Evolutionary conservation across 2,797 vertebrate species (phyloP), one percentile per base, ranked within the genome.

Genomic region (Stomatorhinus walkeri): DNA sequence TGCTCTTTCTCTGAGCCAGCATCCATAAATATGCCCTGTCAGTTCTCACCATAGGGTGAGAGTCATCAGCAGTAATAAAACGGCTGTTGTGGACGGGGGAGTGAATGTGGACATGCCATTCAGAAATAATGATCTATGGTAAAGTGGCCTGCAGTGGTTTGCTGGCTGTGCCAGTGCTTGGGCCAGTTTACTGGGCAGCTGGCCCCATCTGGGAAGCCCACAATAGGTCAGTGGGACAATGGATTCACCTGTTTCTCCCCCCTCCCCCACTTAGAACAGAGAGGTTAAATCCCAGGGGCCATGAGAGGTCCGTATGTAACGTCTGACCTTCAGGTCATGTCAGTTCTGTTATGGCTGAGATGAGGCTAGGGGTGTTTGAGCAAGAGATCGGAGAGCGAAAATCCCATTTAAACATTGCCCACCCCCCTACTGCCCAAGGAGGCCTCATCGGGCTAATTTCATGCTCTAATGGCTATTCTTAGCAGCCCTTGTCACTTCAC

Each of bases 401-500:
- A 85, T 49, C 40, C 36, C 9, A 6, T 49, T 51, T n/a, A 85
- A 51, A 85, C 28, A 51, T 24, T 22, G 2, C n/a, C 83, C n/a
- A 24, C n/a, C 68, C 61, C 79, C 19, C 19, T 22, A 6, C 83
- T 83, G 43, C 8, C 46, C 7, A 22, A 84, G 19, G 28, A 84
- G 46, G 76, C 81, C 46, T 46, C 46, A 10, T 49, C 8, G 22
- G 64, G 12, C 52, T 3, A 68, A 56, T 85, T 85, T 85, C 10
- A 43, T 24, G 12, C 9, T 8, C 54, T 89, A 88, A 83, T 49
- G 32, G 52, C 56, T 85, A 85, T 85, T 85, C 43, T 49, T 89
- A 89, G 88, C 32, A 10, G 24, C 6, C 2, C 28, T 28, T 85
- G 6, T 49, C n/a, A 16, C 28, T 36, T 81, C n/a, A 81, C 87